Conservation (phyloP, 1,140 invertebrate species). For the Lanistes nyassanus region DNA sequence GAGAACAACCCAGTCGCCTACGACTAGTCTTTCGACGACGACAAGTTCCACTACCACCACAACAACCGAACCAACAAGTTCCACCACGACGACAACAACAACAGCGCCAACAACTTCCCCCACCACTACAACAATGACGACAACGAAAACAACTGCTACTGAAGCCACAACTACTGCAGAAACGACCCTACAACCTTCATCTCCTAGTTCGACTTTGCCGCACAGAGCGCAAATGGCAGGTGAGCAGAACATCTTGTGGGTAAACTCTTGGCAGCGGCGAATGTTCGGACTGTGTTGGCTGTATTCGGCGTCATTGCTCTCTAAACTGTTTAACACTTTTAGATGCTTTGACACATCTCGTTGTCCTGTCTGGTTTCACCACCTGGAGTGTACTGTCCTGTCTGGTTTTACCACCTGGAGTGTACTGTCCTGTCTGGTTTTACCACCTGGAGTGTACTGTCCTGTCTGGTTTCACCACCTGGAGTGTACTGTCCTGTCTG, state of each 20-base stretch:
- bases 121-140: neutral
- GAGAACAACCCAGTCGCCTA: neutral
- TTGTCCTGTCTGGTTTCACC: too few relatives aligned
- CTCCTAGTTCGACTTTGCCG: neutral
- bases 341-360: too few relatives aligned
- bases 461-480: too few relatives aligned
- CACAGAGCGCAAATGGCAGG: constrained; percentile 3
- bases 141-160: neutral
- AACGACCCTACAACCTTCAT: neutral
- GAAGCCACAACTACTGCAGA: neutral
- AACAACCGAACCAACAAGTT: too few relatives aligned
- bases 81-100: neutral
- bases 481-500: too few relatives aligned
- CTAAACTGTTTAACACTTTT: too few relatives aligned
- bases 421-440: too few relatives aligned
- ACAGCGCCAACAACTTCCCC: neutral
- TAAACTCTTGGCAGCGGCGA: neutral
- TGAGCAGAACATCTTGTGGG: neutral
- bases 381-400: too few relatives aligned
- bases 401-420: too few relatives aligned
- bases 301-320: neutral
- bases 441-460: too few relatives aligned
- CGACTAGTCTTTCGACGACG: neutral
- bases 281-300: neutral
- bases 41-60: neutral